These are phyloP conservation scores for Sarcophaga subvicina DNA, from an alignment of 2,888 invertebrate species.

Conservation along the genomic window DNA sequence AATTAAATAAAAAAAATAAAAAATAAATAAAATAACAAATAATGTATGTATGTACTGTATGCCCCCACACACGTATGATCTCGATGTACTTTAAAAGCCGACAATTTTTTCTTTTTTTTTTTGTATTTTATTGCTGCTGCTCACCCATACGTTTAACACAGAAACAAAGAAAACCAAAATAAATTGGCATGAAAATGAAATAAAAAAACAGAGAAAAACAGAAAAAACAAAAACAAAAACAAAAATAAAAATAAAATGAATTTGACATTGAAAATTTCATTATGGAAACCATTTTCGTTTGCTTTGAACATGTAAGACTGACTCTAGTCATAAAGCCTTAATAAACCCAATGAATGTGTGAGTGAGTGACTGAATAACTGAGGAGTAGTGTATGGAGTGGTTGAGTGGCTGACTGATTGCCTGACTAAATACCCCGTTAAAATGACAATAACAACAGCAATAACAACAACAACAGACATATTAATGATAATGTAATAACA, in stretches of 20 bases:
- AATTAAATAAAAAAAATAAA: no score
- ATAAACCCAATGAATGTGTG: not conserved
- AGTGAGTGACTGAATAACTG: not conserved
- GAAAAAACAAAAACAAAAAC: not conserved
- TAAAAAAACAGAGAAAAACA: not conserved
- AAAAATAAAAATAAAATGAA: not conserved
- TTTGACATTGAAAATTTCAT: not conserved
- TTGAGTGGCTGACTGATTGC: not conserved
- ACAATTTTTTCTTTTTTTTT: no score
- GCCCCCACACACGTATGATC: not conserved
- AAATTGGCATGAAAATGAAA: not conserved
- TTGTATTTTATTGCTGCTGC: not conserved
- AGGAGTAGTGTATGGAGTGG: not conserved
- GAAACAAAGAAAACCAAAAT: not conserved
- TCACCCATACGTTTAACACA: not conserved
- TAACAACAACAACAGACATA: not conserved
- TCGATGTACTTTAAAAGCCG: not conserved
- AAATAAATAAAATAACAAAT: not conserved
- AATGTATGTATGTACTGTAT: not conserved
- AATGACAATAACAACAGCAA: not conserved
- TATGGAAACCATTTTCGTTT: not conserved
- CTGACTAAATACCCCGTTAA: not conserved
- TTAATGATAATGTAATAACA: not conserved
- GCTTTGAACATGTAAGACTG: not conserved
- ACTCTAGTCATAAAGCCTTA: not conserved